Evolutionary conservation across 2,888 invertebrate species (phyloP).

Genomic region (Drosophila acutilabella): DNA sequence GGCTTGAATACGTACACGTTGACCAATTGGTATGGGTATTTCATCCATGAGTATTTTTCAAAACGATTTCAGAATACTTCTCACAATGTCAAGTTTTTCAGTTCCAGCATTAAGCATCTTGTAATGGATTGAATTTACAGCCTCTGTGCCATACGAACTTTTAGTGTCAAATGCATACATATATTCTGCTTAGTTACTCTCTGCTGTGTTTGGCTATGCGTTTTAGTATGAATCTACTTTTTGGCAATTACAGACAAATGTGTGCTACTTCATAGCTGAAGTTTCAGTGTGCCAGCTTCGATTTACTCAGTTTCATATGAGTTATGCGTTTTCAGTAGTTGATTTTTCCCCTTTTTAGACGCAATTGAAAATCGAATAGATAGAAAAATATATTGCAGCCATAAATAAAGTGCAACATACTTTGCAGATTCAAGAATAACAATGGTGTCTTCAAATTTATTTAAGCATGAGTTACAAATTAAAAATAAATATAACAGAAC

Average conservation of each 20-base stretch:
- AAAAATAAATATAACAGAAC: slow-evolving; percentile 28
- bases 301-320: slow-evolving; percentile 41
- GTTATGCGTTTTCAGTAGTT: slow-evolving; percentile 37
- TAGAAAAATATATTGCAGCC: slow-evolving; percentile 11
- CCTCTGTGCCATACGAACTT: slow-evolving; percentile 32
- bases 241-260: slow-evolving; percentile 57
- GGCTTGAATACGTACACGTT: background rate
- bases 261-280: slow-evolving; percentile 34
- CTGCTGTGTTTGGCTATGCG: slow-evolving; percentile 43
- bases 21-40: background rate
- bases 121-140: background rate
- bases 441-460: slow-evolving; percentile 33
- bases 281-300: slow-evolving; percentile 29
- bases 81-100: background rate
- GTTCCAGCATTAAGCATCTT: background rate
- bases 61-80: background rate
- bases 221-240: slow-evolving; percentile 37
- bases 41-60: background rate
- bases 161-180: slow-evolving; percentile 36
- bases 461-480: slow-evolving; percentile 45
- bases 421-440: slow-evolving; percentile 23
- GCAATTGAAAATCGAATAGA: slow-evolving; percentile 50
- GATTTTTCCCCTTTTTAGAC: slow-evolving; percentile 40
- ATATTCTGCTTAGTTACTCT: background rate
- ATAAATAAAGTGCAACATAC: slow-evolving; percentile 36